Conservation (phyloP, 2,113 vertebrate species). For the Rana temporaria region DNA sequence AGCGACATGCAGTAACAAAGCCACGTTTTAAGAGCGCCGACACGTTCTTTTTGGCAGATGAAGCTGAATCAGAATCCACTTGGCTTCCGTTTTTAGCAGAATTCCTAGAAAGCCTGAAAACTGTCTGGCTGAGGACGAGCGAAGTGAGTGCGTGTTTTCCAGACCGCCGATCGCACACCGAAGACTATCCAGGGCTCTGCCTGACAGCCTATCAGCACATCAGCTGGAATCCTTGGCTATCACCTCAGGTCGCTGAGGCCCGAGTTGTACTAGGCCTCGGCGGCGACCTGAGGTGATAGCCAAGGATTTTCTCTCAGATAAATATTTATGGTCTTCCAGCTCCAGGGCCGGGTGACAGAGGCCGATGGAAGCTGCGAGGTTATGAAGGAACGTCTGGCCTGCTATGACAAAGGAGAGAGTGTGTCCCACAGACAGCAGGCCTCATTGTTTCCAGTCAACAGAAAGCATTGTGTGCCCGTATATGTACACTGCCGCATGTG, state of each 20-base stretch:
- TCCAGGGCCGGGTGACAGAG: slow-evolving; percentile 12
- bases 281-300: slow-evolving; percentile 9
- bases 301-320: slow-evolving; percentile 39
- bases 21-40: not conserved
- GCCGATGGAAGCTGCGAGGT: slow-evolving; percentile 8
- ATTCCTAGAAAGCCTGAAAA: not conserved
- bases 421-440: not conserved
- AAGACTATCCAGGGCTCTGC: not conserved
- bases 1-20: not conserved
- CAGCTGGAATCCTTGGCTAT: too few species aligned
- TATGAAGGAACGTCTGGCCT: not conserved
- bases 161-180: not conserved
- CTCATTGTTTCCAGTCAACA: slow-evolving; percentile 24
- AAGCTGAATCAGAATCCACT: not conserved
- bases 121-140: not conserved
- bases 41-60: not conserved
- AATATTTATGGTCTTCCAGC: not conserved
- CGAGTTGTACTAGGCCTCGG: slow-evolving; percentile 11
- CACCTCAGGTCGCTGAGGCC: too few species aligned
- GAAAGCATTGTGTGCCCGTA: not conserved
- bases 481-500: not conserved
- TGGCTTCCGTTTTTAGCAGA: not conserved
- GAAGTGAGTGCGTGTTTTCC: slow-evolving; percentile 8
- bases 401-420: slow-evolving; percentile 3
- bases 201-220: not conserved